These are phyloP conservation scores for Mustelus asterias DNA, from an alignment of 2,113 vertebrate species.

Conservation along the genomic window DNA sequence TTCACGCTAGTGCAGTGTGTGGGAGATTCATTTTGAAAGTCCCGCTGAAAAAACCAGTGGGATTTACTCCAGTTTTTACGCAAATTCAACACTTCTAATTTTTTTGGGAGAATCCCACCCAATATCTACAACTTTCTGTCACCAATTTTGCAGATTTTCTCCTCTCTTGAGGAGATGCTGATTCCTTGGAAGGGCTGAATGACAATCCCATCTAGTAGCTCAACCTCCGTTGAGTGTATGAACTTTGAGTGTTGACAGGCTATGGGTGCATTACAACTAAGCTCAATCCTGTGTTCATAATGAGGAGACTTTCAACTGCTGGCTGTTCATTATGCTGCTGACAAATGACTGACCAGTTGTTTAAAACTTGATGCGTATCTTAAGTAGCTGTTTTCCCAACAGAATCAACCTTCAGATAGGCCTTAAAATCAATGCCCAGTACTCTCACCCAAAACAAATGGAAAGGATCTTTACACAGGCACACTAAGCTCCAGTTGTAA, in stretches of 20 bases:
- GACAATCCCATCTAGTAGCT: not conserved
- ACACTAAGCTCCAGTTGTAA: not conserved
- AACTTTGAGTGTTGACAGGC: not conserved
- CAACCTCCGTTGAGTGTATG: not conserved
- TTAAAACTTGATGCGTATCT: not conserved
- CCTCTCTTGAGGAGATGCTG: not conserved
- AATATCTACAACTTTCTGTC: not conserved
- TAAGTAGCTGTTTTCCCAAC: not conserved
- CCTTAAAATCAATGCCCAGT: not conserved
- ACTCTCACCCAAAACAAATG: not conserved
- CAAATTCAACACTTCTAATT: too few relatives aligned
- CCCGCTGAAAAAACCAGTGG: too few relatives aligned
- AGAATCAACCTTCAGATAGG: not conserved
- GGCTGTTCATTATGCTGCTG: not conserved
- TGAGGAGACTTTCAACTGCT: not conserved
- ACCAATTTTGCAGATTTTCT: not conserved
- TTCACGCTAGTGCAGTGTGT: too few relatives aligned
- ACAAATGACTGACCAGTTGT: too few relatives aligned
- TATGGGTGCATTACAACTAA: not conserved
- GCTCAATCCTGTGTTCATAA: not conserved
- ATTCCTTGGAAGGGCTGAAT: not conserved
- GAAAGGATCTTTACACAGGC: not conserved
- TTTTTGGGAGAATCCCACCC: too few relatives aligned
- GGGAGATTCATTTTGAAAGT: too few relatives aligned
- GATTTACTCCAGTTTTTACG: too few relatives aligned